Conservation (phyloP, 1,140 invertebrate genomes). For the Zophobas morio region DNA sequence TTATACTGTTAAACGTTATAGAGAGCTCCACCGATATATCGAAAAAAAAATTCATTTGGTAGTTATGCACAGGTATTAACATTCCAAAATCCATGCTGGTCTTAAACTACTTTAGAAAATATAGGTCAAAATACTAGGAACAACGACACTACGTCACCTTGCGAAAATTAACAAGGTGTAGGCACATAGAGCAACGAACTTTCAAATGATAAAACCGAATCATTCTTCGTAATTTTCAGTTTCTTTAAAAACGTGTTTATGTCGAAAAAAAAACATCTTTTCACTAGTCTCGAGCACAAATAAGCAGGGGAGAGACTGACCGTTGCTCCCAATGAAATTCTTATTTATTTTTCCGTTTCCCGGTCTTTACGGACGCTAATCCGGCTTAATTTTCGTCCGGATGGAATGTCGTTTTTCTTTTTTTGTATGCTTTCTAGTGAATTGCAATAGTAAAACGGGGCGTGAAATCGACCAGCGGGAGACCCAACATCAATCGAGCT, state of each 20-base stretch:
- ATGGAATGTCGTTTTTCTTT: constrained; percentile 37
- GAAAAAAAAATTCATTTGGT: no score
- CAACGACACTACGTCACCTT: no score
- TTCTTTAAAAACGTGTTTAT: not conserved
- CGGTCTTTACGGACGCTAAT: constrained; percentile 55
- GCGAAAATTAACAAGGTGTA: no score
- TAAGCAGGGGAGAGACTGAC: constrained; percentile 33
- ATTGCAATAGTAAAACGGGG: constrained; percentile 45
- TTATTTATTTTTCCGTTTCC: constrained; percentile 58
- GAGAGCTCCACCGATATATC: no score
- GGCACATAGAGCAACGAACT: no score
- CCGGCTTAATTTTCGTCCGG: constrained; percentile 56
- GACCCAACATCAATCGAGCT: constrained; percentile 47
- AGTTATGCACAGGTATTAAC: no score
- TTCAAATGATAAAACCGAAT: no score
- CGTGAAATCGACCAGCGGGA: constrained; percentile 49
- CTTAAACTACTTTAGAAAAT: no score
- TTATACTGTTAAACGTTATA: no score
- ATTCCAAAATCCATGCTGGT: no score
- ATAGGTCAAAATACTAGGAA: no score
- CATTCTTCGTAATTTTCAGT: no score
- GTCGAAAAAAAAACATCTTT: constrained; percentile 16
- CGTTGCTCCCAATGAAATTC: constrained; percentile 50
- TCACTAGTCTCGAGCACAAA: constrained; percentile 14
- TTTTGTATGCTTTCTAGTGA: constrained; percentile 46